phyloP scores from a whole-genome alignment of 2,888 invertebrate genomes.

The Gerris lacustris region DNA sequence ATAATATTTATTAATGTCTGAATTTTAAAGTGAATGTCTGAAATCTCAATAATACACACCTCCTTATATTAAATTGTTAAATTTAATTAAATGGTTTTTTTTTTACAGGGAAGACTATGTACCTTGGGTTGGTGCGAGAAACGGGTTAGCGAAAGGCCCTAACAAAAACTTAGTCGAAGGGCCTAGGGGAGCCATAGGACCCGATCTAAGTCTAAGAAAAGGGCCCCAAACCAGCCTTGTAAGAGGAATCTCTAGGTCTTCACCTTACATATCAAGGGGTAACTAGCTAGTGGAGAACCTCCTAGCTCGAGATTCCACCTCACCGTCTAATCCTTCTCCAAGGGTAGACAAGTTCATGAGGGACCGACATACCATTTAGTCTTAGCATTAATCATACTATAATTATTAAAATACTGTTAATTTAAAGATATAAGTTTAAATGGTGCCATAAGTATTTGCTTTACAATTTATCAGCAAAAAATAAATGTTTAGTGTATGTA shows the following conservation, averaged over 20 bases:
- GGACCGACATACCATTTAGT: neutral
- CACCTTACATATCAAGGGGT: constrained; percentile 1
- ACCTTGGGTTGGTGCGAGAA: constrained; percentile 70
- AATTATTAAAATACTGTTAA: too few species aligned
- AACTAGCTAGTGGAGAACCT: neutral
- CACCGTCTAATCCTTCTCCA: neutral
- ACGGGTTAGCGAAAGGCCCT: constrained; percentile 47
- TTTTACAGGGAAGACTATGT: constrained; percentile 60
- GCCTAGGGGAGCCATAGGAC: constrained; percentile 46
- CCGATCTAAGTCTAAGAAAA: constrained; percentile 53
- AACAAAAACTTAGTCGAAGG: constrained; percentile 39
- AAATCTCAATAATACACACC: neutral
- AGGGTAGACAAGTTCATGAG: neutral
- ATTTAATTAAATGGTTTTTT: constrained; percentile 19
- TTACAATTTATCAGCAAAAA: too few species aligned
- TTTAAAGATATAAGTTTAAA: too few species aligned
- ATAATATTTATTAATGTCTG: neutral
- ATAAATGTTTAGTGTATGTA: too few species aligned
- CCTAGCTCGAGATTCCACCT: neutral
- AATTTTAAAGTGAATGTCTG: neutral
- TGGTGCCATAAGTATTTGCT: too few species aligned
- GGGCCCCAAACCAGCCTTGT: constrained; percentile 58
- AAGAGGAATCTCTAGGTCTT: constrained; percentile 62
- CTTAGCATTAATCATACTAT: neutral
- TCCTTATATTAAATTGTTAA: neutral